phyloP scores from a whole-genome alignment of 92 coral and sea anemone species.

The Chrysogorgia sp. region DNA sequence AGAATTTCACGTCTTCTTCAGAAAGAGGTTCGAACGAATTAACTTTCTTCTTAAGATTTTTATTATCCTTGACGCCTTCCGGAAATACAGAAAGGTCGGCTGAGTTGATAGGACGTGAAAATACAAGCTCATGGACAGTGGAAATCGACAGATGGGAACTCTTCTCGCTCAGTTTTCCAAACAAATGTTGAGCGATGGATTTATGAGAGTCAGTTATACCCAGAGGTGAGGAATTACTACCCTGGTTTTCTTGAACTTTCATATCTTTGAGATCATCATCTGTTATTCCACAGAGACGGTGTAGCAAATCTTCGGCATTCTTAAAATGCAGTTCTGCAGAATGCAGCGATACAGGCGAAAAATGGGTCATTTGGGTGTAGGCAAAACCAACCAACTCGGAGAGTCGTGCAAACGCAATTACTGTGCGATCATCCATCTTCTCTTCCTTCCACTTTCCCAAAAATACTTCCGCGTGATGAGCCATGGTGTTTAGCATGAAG shows the following conservation, averaged over 20 bases:
- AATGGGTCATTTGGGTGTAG: conserved; percentile 3
- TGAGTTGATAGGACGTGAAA: conserved; percentile 23
- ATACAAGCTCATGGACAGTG: conserved; percentile 18
- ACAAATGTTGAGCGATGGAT: conserved; percentile 1
- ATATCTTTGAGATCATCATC: conserved; percentile 11
- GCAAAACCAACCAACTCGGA: conserved; percentile 40
- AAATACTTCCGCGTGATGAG: conserved; percentile 29
- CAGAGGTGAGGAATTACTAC: background rate
- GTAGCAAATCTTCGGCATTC: conserved; percentile 20
- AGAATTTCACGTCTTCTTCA: conserved; percentile 13
- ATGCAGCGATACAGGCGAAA: background rate
- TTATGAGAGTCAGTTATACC: background rate
- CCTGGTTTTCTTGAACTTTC: background rate
- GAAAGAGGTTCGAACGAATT: conserved; percentile 24
- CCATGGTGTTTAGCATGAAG: conserved; percentile 11
- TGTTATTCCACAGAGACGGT: conserved; percentile 25
- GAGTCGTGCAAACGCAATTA: conserved; percentile 21
- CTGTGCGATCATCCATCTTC: conserved; percentile 19
- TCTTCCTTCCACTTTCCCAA: background rate
- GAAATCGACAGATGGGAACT: conserved; percentile 15
- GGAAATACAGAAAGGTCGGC: conserved; percentile 8
- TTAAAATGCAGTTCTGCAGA: background rate
- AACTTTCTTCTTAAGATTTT: conserved; percentile 12
- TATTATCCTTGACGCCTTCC: background rate
- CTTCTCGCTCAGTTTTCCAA: conserved; percentile 15